A percentile compares a stretch with the other conserved stretches of the same genome.
Conservation (phyloP, 2,113 vertebrate species). For the Oncorhynchus nerka region DNA sequence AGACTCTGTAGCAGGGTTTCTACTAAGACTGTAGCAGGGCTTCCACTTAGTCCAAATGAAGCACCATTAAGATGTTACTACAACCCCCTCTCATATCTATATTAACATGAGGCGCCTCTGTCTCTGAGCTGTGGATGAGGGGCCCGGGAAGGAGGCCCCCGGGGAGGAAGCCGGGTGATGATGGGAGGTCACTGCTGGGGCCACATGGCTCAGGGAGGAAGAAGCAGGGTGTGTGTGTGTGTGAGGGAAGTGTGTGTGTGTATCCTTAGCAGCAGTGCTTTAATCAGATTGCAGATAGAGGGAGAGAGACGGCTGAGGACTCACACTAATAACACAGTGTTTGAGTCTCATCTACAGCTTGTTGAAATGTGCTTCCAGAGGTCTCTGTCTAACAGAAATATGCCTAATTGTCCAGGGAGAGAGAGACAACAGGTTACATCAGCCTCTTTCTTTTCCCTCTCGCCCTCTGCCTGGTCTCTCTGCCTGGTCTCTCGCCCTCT, state of each 20-base stretch:
- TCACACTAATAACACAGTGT: background rate
- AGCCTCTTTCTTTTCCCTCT: slow-evolving; percentile 6
- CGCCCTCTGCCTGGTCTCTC: no score
- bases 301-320: background rate
- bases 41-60: no score
- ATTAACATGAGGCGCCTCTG: background rate
- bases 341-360: slow-evolving; percentile 53
- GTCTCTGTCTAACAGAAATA: slow-evolving; percentile 39
- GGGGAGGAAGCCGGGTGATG: slow-evolving; percentile 59
- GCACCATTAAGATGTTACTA: background rate
- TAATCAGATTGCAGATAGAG: slow-evolving; percentile 27
- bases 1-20: no score
- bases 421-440: slow-evolving; percentile 41
- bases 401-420: slow-evolving; percentile 55
- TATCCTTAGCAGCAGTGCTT: slow-evolving; percentile 54
- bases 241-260: background rate
- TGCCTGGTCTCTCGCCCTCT: no score
- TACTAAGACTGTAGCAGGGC: no score
- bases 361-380: slow-evolving; percentile 66
- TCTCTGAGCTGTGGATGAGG: background rate
- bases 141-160: slow-evolving; percentile 31
- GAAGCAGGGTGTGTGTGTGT: background rate
- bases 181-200: slow-evolving; percentile 57
- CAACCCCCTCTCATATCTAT: background rate
- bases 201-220: slow-evolving; percentile 25